Evolutionary conservation across 2,888 invertebrate species (phyloP).

Genomic region (Drosophila mulleri): DNA sequence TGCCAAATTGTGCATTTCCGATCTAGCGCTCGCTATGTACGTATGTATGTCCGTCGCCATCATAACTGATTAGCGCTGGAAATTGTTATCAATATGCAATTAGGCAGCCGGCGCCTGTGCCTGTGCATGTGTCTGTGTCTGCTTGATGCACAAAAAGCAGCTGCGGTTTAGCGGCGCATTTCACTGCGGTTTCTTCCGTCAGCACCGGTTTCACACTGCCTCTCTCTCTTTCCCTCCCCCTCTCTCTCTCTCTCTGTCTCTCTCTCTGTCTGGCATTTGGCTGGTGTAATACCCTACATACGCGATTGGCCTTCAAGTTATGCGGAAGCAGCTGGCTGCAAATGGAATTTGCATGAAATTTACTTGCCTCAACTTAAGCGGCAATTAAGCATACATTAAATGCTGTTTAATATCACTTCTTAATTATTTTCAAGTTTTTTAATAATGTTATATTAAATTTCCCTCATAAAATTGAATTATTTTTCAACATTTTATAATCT

Average conservation of each 20-base stretch:
- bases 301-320: not conserved
- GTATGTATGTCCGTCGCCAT: slow-evolving; percentile 14
- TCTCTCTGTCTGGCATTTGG: not conserved
- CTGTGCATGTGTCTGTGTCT: not conserved
- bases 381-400: not conserved
- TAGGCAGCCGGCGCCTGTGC: slow-evolving; percentile 38
- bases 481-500: no score
- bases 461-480: no score
- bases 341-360: not conserved
- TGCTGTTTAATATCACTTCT: not conserved
- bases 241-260: no score
- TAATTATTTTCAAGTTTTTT: not conserved
- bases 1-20: slow-evolving; percentile 69
- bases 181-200: slow-evolving; percentile 53
- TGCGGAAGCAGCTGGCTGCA: not conserved
- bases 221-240: no score
- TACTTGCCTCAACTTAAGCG: not conserved
- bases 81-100: slow-evolving; percentile 80
- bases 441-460: not conserved
- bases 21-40: not conserved
- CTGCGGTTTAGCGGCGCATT: slow-evolving; percentile 58
- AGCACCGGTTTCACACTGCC: not conserved
- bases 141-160: slow-evolving; percentile 54
- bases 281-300: slow-evolving; percentile 8
- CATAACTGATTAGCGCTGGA: slow-evolving; percentile 76